Evolutionary conservation across 2,888 invertebrate species (phyloP).

Genomic region (Zootermopsis nevadensis): DNA sequence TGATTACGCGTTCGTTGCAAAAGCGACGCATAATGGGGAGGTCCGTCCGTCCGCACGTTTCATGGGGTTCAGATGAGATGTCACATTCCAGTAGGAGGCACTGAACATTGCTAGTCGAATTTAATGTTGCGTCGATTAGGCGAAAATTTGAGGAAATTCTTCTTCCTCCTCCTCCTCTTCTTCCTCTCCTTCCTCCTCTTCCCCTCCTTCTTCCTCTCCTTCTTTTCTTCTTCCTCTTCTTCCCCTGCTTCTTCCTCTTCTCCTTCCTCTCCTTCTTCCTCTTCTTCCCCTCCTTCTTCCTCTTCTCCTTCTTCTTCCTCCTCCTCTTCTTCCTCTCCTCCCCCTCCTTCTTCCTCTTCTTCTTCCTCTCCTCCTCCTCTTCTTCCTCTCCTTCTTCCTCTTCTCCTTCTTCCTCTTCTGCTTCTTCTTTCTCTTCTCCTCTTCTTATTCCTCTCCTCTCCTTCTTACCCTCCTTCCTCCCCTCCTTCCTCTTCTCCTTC

Average conservation of each 20-base stretch:
- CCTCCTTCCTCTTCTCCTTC: conserved; percentile 17
- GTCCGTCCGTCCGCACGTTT: no score
- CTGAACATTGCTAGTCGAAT: no score
- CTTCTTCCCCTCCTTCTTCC: background rate
- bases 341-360: background rate
- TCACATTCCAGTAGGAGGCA: no score
- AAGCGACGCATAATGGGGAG: no score
- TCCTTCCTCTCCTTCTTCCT: background rate
- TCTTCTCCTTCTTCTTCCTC: background rate
- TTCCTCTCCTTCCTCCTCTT: background rate
- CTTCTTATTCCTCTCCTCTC: no score
- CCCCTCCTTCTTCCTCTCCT: background rate
- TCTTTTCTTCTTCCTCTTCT: background rate
- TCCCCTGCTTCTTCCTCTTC: background rate
- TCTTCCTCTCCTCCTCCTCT: background rate
- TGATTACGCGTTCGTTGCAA: no score
- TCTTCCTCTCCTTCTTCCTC: background rate
- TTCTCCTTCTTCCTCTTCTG: no score
- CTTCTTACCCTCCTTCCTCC: background rate
- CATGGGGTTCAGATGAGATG: no score
- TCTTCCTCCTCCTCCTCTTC: background rate
- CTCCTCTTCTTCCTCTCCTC: background rate
- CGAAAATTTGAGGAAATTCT: no score
- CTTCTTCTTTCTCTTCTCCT: no score
- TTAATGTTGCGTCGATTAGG: no score